Evolutionary conservation across 2,888 invertebrate species (phyloP), one percentile per base, ranked within the genome.

Genomic region (Mycalesis mineus): DNA sequence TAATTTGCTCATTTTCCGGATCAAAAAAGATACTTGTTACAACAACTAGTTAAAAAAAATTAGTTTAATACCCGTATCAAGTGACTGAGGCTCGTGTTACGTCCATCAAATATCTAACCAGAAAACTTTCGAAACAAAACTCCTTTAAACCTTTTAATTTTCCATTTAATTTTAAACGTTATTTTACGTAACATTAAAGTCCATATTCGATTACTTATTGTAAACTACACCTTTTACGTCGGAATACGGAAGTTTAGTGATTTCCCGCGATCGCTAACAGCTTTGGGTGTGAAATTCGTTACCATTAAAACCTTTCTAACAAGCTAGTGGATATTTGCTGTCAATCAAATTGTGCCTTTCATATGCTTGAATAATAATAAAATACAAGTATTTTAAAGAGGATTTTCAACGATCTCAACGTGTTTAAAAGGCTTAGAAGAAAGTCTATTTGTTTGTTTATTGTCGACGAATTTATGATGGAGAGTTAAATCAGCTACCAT

Each of bases 71-170:
- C 31, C 33, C 15, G 6, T n/a, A 33, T 47, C 47, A 17, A 47
- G 15, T 47, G 33, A 33, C 15, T 11, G 6, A 47, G 7, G 31
- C 33, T 6, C 33, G 29, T 29, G 29, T 45, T 4, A 29, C 28
- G 47, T 33, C 33, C 33, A 15, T 33, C 47, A 45, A 45, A 45
- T 17, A 17, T 22, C 33, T 33, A 31, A 47, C 45, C 45, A 47
- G 47, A 47, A 14, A 47, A 47, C 33, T 47, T 47, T 47, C 14
- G 31, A 31, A 47, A 28, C 15, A 15, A 47, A 47, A 47, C 47
- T 47, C 14, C 31, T 11, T 14, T 47, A 11, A 47, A 47, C 31
- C 33, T 31, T 45, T 13, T 8, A 9, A 14, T 9, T 7, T 44
- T 13, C 9, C 13, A 14, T 33, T 33, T 15, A 33, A 33, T 31